Percentiles rank a stretch among this genome's conserved stretches.
phyloP scores from a whole-genome alignment of 1,140 invertebrate genomes.

The Drosophila pruinosa region DNA sequence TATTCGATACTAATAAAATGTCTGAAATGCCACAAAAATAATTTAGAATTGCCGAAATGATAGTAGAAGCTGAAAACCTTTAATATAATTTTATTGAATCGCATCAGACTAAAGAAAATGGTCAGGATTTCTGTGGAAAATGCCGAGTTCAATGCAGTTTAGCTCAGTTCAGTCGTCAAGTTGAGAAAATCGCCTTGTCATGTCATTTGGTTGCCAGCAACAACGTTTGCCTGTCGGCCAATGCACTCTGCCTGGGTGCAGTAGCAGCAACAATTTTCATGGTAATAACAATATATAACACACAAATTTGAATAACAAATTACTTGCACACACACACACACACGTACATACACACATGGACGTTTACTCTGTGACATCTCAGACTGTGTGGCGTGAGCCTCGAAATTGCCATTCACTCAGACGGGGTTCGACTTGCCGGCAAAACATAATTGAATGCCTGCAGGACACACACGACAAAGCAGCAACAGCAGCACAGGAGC shows the following conservation, averaged over 20 bases:
- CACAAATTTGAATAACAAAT: conserved; percentile 81
- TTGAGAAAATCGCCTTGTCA: conserved; percentile 45
- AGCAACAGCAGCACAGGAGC: conserved; percentile 12
- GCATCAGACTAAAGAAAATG: neutral
- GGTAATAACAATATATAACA: conserved; percentile 80
- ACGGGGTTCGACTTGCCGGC: conserved; percentile 47
- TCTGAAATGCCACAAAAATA: neutral
- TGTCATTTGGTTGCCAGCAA: conserved; percentile 32
- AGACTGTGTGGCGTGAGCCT: conserved; percentile 48
- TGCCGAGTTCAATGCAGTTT: neutral
- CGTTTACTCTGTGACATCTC: conserved; percentile 46
- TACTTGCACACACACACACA: conserved; percentile 50
- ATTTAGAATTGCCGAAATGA: neutral
- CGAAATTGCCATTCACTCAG: conserved; percentile 63
- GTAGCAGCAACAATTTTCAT: conserved; percentile 66
- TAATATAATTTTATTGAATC: conserved; percentile 3
- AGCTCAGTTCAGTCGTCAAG: neutral
- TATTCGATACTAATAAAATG: neutral
- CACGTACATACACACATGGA: conserved; percentile 3
- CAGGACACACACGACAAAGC: conserved; percentile 59
- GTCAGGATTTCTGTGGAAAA: neutral
- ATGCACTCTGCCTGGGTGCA: conserved; percentile 45
- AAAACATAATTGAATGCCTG: conserved; percentile 77
- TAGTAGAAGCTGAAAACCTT: neutral
- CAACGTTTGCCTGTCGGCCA: conserved; percentile 49